Percentiles rank a stretch among this genome's conserved stretches.
phyloP scores from a whole-genome alignment of 2,888 invertebrate species.

The Meta bourneti region DNA sequence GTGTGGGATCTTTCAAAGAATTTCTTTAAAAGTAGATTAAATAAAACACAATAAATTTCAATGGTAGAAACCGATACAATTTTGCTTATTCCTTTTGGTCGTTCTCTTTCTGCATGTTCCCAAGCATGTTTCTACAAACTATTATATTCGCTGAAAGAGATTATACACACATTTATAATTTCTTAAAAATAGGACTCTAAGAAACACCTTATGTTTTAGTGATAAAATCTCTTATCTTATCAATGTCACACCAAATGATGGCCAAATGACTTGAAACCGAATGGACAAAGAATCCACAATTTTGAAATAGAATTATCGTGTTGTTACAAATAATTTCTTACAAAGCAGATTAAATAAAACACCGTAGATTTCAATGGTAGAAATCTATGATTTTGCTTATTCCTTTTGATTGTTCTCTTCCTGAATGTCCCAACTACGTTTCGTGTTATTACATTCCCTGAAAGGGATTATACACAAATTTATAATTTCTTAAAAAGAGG shows the following conservation, averaged over 20 bases:
- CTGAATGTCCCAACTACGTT: conserved; percentile 8
- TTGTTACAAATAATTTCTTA: too few relatives aligned
- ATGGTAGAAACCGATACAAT: background rate
- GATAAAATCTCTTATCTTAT: too few relatives aligned
- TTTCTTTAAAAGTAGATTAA: too few relatives aligned
- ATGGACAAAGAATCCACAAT: too few relatives aligned
- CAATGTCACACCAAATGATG: too few relatives aligned
- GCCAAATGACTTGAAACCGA: too few relatives aligned
- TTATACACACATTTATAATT: background rate
- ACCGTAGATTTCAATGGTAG: too few relatives aligned
- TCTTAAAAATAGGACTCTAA: background rate
- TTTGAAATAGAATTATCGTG: too few relatives aligned
- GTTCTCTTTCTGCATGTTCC: conserved; percentile 1
- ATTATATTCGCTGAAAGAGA: background rate
- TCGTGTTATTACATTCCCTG: conserved; percentile 6
- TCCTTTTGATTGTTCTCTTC: conserved; percentile 2
- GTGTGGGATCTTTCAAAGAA: too few relatives aligned
- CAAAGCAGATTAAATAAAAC: too few relatives aligned
- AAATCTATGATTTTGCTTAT: conserved; percentile 5
- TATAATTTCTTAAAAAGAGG: background rate
- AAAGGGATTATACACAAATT: background rate
- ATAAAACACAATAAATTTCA: too few relatives aligned
- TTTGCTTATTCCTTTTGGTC: background rate
- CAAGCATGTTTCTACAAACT: background rate
- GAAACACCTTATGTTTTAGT: too few relatives aligned